A percentile compares a stretch with the other conserved stretches of the same genome.
phyloP scores from a whole-genome alignment of 92 coral and sea anemone species.

The Hydrozoanthus gracilis region DNA sequence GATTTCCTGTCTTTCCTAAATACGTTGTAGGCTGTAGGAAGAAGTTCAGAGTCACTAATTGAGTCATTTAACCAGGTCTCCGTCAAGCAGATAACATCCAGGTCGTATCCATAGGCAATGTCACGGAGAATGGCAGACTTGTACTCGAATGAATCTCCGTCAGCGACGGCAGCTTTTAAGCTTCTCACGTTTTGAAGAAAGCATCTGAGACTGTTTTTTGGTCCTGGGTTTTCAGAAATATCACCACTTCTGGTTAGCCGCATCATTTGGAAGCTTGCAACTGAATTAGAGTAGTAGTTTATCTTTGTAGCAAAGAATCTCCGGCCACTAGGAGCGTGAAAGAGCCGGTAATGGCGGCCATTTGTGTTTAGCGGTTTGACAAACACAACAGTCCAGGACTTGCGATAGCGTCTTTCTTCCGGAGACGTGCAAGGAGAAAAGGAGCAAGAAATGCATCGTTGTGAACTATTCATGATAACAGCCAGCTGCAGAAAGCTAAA shows the following conservation, averaged over 20 bases:
- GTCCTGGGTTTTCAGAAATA: conserved; percentile 8
- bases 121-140: conserved; percentile 10
- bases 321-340: not conserved
- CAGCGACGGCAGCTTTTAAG: conserved; percentile 38
- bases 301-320: conserved; percentile 5
- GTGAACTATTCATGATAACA: not conserved
- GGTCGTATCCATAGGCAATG: conserved; percentile 49
- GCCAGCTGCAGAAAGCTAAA: conserved; percentile 1
- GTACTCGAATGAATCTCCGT: conserved; percentile 42
- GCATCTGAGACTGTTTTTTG: conserved; percentile 20
- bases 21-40: conserved; percentile 36
- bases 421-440: not conserved
- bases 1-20: conserved; percentile 37
- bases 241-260: conserved; percentile 1
- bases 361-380: not conserved
- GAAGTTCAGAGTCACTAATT: conserved; percentile 36
- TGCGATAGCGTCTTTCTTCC: not conserved
- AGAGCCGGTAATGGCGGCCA: not conserved
- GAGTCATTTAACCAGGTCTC: conserved; percentile 50
- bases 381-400: not conserved
- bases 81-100: conserved; percentile 49
- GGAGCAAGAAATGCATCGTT: not conserved
- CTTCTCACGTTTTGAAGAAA: conserved; percentile 55
- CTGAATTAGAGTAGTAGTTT: not conserved
- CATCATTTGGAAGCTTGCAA: conserved; percentile 1